Conservation (phyloP, 2,888 invertebrate genomes). For the Cheilosia vernalis region DNA sequence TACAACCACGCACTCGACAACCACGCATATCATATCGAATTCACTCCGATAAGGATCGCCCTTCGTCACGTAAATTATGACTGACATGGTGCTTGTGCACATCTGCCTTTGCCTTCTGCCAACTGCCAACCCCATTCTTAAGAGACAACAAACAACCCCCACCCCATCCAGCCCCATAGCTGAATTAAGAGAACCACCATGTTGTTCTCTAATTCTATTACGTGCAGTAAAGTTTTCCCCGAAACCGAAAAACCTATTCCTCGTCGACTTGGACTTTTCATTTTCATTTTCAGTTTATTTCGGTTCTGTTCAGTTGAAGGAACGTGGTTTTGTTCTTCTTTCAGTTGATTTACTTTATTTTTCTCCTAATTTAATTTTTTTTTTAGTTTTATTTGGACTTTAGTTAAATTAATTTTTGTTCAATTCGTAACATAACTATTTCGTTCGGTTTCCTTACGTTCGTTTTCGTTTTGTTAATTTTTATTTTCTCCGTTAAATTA, state of each 20-base stretch:
- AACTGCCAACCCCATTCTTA: conserved; percentile 19
- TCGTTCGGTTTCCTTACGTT: conserved; percentile 58
- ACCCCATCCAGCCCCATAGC: background rate
- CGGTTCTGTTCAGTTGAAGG: conserved; percentile 83
- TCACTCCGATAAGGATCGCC: conserved; percentile 57
- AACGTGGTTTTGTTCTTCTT: conserved; percentile 83
- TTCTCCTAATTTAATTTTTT: conserved; percentile 82
- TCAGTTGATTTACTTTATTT: conserved; percentile 83
- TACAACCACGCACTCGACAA: conserved; percentile 19
- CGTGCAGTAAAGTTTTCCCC: conserved; percentile 35
- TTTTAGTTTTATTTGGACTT: conserved; percentile 76
- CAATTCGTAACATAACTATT: conserved; percentile 34
- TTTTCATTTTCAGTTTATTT: conserved; percentile 82
- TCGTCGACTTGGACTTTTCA: conserved; percentile 76
- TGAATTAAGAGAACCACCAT: conserved; percentile 42
- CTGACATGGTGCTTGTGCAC: conserved; percentile 6
- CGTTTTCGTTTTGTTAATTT: conserved; percentile 50
- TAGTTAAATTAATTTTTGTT: conserved; percentile 53
- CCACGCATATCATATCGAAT: conserved; percentile 34
- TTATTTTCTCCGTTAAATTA: conserved; percentile 48
- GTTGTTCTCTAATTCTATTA: conserved; percentile 1
- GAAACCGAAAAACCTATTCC: conserved; percentile 20
- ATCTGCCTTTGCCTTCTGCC: too few species aligned
- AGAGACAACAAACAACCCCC: conserved; percentile 15
- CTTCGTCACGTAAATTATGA: background rate